phyloP scores from a whole-genome alignment of 2,888 invertebrate species.

The Mesoligia furuncula region DNA sequence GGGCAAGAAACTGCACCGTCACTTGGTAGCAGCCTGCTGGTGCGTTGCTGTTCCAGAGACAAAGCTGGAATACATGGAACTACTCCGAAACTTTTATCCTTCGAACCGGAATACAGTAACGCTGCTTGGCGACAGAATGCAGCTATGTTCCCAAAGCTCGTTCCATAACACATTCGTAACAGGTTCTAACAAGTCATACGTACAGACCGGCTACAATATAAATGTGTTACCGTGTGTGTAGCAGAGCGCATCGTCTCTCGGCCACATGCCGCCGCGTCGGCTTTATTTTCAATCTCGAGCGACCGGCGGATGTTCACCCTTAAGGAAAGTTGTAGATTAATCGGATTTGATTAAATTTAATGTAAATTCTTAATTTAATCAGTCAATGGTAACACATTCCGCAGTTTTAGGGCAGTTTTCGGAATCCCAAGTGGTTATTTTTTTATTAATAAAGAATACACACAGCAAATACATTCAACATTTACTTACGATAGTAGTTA shows the following conservation, averaged over 20 bases:
- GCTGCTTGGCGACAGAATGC: no score
- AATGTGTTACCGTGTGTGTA: background rate
- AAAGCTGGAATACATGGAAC: background rate
- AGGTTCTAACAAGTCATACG: background rate
- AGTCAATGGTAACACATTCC: background rate
- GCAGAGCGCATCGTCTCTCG: conserved; percentile 5
- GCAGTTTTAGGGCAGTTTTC: no score
- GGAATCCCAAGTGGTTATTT: background rate
- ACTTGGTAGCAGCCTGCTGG: background rate
- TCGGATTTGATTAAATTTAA: background rate
- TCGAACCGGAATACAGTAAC: background rate
- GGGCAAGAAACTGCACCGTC: no score
- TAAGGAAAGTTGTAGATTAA: background rate
- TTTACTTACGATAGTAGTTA: background rate
- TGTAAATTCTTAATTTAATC: background rate
- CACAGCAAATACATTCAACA: background rate
- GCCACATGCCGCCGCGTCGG: background rate
- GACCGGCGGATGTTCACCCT: background rate
- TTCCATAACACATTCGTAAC: background rate
- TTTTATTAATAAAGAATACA: background rate
- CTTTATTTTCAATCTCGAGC: conserved; percentile 5
- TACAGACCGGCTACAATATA: conserved; percentile 7
- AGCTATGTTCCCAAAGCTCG: no score
- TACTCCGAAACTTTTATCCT: background rate
- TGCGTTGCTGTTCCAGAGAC: background rate